phyloP scores from a whole-genome alignment of 2,888 invertebrate species.

The Sepiola atlantica region DNA sequence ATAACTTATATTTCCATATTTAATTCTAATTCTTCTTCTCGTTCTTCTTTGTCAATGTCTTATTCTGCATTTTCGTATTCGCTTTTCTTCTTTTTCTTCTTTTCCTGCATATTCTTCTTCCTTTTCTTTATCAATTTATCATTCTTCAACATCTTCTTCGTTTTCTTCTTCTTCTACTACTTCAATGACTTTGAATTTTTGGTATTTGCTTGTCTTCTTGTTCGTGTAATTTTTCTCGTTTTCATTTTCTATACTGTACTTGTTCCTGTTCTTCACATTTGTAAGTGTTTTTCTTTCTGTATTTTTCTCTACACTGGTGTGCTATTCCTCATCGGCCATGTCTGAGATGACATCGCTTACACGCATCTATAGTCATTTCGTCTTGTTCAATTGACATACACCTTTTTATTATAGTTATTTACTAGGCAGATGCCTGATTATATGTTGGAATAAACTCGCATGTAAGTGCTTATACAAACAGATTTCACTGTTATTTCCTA shows the following conservation, averaged over 20 bases:
- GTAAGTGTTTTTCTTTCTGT: not conserved
- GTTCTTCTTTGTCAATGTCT: not conserved
- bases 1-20: too few species aligned
- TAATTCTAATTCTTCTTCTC: not conserved
- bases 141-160: not conserved
- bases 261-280: not conserved
- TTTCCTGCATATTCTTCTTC: not conserved
- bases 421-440: not conserved
- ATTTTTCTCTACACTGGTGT: not conserved
- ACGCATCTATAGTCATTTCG: not conserved
- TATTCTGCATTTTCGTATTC: accelerated
- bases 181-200: not conserved
- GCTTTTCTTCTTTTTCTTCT: not conserved
- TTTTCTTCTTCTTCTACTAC: not conserved
- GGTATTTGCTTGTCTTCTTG: not conserved
- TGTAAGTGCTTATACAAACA: not conserved
- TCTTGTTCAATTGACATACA: not conserved
- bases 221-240: not conserved
- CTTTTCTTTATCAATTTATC: accelerated
- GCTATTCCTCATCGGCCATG: not conserved
- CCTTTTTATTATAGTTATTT: not conserved
- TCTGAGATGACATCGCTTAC: not conserved
- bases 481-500: not conserved
- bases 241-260: not conserved
- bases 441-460: not conserved